These are phyloP conservation scores for Ethmia dodecea DNA, from an alignment of 2,888 invertebrate species.

Conservation along the genomic window DNA sequence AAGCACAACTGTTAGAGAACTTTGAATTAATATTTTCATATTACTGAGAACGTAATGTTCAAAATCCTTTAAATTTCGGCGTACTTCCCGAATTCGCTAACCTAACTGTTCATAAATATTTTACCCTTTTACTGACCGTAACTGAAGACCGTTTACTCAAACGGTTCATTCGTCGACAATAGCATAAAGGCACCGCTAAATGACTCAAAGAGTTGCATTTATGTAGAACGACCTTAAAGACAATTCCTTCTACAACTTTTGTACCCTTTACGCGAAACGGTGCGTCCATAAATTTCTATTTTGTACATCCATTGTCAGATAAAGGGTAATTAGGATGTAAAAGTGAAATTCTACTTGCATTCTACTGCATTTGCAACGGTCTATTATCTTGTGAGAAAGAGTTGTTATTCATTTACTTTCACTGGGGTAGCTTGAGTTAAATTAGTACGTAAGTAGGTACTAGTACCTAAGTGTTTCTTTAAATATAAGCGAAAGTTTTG, in stretches of 20 bases:
- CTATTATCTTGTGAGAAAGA: constrained; percentile 38
- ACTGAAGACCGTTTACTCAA: constrained; percentile 49
- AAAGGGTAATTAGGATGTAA: constrained; percentile 70
- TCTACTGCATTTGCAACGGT: constrained; percentile 49
- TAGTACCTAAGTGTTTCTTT: no score
- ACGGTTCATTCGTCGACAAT: constrained; percentile 46
- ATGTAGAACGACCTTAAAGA: constrained; percentile 39
- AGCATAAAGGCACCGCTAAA: constrained; percentile 60
- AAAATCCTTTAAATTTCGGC: constrained; percentile 15
- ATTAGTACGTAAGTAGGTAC: no score
- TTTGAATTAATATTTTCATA: neutral
- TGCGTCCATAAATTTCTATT: constrained; percentile 54
- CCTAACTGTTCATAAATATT: constrained; percentile 22
- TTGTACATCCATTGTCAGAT: constrained; percentile 38
- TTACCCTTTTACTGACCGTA: constrained; percentile 64
- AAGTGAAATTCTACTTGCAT: constrained; percentile 63
- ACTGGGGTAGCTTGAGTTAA: constrained; percentile 38
- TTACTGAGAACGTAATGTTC: constrained; percentile 13
- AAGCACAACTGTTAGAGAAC: neutral
- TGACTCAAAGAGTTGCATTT: constrained; percentile 67
- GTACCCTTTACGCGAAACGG: constrained; percentile 48
- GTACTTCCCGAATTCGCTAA: constrained; percentile 28
- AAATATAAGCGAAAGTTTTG: no score
- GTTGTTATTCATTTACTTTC: constrained; percentile 51
- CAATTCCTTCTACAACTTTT: constrained; percentile 38